Base-by-base conservation (phyloP, 2,888 invertebrate species). In the Ophion slaviceki region DNA sequence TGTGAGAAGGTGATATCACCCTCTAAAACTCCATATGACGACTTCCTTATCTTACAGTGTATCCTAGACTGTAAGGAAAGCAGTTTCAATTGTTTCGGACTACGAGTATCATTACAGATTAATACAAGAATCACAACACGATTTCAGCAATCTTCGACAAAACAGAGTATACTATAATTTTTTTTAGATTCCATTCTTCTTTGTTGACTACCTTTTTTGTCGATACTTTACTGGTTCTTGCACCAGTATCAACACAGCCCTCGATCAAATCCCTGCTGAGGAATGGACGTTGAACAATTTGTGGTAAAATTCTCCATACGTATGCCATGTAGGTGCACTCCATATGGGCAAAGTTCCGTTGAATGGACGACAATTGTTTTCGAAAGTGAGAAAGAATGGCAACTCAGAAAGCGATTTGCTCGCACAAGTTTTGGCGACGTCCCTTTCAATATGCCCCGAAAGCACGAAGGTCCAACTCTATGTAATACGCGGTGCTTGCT, bases 341-440 rank as follows among this genome's bases (percentile, higher is more conserved):
- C 53, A 71, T 80, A 80, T 57, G 66, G 20, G 7, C 45, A 62
- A 59, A 83, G 86, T 80, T 80, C 59, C 47, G 68, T 76, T 47
- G 59, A 53, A 76, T 70, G 57, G 76, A 77, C 67, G 80, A 77
- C 47, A 77, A 83, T 80, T 77, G 80, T 83, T 86, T 83, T 77
- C 74, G 77, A 45, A 78, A 86, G 76, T 24, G 70, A 64, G 68
- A 86, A 86, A 70, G 83, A 86, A 80, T 81, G 66, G 71, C 59
- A 66, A 53, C 80, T 83, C 70, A 77, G 68, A 81, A 81, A 81
- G 80, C 68, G 83, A 78, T 83, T 83, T 83, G 67, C 47, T 74
- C 59, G 75, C 68, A 80, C 59, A 83, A 86, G 83, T 86, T 81
- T 81, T 74, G 75, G 71, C 71, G 80, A 86, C 47, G 83, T 80